A percentile compares a stretch with the other conserved stretches of the same genome.
Evolutionary conservation across 2,888 invertebrate species (phyloP).

Genomic region (Augiades crinisus): DNA sequence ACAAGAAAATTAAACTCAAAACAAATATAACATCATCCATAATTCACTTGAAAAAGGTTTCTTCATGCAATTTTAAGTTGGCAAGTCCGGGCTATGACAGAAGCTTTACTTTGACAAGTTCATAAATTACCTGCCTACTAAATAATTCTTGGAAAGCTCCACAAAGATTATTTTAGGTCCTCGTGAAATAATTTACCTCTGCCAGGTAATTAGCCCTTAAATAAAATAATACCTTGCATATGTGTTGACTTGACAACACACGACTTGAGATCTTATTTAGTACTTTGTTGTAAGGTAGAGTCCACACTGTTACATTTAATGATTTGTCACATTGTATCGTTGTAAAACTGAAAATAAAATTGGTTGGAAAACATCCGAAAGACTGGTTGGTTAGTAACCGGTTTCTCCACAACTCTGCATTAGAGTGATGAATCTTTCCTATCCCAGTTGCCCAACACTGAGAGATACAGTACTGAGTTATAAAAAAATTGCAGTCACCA

Average conservation of each 20-base stretch:
- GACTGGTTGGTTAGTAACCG: too few relatives aligned
- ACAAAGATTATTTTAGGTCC: constrained; percentile 9
- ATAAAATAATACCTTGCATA: background rate
- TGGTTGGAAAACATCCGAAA: too few relatives aligned
- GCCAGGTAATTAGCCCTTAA: background rate
- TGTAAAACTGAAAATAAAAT: too few relatives aligned
- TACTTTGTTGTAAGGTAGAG: background rate
- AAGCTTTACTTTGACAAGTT: constrained; percentile 20
- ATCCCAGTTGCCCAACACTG: too few relatives aligned
- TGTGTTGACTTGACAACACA: background rate
- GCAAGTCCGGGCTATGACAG: constrained; percentile 9
- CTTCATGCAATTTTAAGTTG: constrained; percentile 23
- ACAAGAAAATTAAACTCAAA: background rate
- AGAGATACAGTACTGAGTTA: too few relatives aligned
- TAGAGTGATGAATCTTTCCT: too few relatives aligned
- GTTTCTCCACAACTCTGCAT: too few relatives aligned
- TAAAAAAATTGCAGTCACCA: too few relatives aligned
- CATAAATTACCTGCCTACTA: constrained; percentile 9
- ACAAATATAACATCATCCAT: background rate
- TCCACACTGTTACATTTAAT: background rate
- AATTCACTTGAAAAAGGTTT: constrained; percentile 15
- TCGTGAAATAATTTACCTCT: constrained; percentile 8
- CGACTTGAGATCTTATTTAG: background rate
- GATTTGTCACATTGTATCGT: background rate
- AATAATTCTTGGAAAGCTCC: constrained; percentile 10